Base-by-base conservation (phyloP, 2,888 invertebrate species). In the Odontomyia ornata region DNA sequence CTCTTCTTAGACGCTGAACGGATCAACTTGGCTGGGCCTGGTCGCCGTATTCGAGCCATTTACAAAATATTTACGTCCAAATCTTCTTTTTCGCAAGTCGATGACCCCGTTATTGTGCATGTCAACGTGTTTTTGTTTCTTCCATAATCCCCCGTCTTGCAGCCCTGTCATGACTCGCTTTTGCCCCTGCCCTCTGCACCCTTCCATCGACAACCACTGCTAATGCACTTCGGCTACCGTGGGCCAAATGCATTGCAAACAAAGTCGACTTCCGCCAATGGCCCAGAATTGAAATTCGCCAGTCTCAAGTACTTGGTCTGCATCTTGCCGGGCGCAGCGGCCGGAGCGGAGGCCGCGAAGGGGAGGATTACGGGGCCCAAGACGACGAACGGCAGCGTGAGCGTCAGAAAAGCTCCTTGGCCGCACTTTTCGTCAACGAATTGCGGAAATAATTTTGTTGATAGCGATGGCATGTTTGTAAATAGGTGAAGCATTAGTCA, bases 1-100 rank as follows among this genome's bases (percentile, higher is more conserved):
- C 36, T 36, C 36, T 5, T 3, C 36, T 36, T 9, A 36, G 9
- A 9, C 36, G 36, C 9, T 36, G 36, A 3, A 36, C 36, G 36
- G 36, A 36, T 36, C 36, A 36, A 36, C 21, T 15, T 62, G 15
- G 25, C 0, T n/a, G 30, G 23, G 21, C 30, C 57, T 72, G 60
- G 73, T n/a, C 11, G 30, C 9, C 36, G 36, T 21, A 18, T 21
- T 57, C 15, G 52, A 57, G 43, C 73, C 60, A 73, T 60, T 73
- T 73, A 47, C 73, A 60, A 72, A 69, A 73, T 73, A 73, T 73
- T 73, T 73, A 73, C 73, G 57, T 73, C 23, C 73, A 57, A 73
- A 73, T 73, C 60, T 73, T 60, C 73, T 73, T 73, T 73, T 60
- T 21, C 1, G n/a, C 57, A 73, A 52, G 73, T 73, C 73, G 73